Evolutionary conservation across 2,113 vertebrate genomes (phyloP), one percentile per base, ranked within the genome.

Genomic region (Chloropsis cyanopogon): DNA sequence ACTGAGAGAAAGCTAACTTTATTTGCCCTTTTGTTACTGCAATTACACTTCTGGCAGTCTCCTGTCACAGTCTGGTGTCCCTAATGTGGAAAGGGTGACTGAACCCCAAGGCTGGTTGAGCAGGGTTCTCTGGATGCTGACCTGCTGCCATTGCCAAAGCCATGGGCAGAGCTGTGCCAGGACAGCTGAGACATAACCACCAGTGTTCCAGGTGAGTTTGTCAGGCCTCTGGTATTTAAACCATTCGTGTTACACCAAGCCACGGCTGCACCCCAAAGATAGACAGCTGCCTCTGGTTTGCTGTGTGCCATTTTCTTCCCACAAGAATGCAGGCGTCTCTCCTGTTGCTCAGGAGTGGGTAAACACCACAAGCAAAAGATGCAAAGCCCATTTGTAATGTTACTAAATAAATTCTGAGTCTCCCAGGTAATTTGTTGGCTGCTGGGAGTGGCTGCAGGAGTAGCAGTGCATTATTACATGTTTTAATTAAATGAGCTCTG

Each of bases 151-250:
- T 19, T 65, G 49, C 59, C 56, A 22, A 29, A 47, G 21, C 5
- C 53, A 41, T 0, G 1, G 31, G 10, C 22, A 52, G 66, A 41
- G 78, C 56, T 24, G 4, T 46, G 53, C 52, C 57, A 4, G 14
- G 5, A 7, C 52, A 25, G 10, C 23, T 18, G 50, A 35, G 21
- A 61, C 4, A 1, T 5, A 52, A 39, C 28, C 37, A 20, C 52
- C 21, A 7, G 0, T 7, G 16, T 56, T 84, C 33, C 64, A 52
- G 60, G 39, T 39, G 71, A 90, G 33, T 80, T 66, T 80, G 75
- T 91, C 91, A 94, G 59, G 26, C 54, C 39, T 69, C 47, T 93
- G 63, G 59, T 63, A 94, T 94, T 68, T 54, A 35, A 85, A 24
- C 33, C 64, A 63, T 73, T 37, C 33, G n/a, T 12, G 28, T 80